Base-by-base conservation (phyloP, 2,888 invertebrate species). In the Agrilus cyanescens region DNA sequence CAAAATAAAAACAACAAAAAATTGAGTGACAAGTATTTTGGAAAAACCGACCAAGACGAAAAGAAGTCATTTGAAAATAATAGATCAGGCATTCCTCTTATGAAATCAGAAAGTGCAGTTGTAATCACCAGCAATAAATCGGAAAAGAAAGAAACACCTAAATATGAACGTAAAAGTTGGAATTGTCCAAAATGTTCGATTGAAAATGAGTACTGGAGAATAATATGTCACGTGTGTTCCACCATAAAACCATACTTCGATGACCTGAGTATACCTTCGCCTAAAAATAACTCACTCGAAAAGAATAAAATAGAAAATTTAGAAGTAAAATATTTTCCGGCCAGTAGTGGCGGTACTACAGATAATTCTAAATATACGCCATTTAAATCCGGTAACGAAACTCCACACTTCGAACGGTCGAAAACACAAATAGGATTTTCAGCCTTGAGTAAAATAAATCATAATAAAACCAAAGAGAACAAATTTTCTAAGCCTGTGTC, bases 191-290 rank as follows among this genome's bases (percentile, higher is more conserved):
- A 68, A 46, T 80, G 80, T 54, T 76, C 76, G 1, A 59, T 73
- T 37, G 70, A 75, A 53, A 80, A 80, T 58, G 70, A 72, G 25
- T 72, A 73, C 42, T 75, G 75, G 67, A 65, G 76, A 47, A 73
- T 77, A 12, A 76, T 77, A 31, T 80, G 80, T 59, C 74, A 74
- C 49, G 73, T 74, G 13, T 80, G 80, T 51, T 71, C 71, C 16
- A 65, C 66, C 32, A 71, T 72, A 49, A 70, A 71, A 52, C 70
- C 72, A 1, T 68, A 68, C 48, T 66, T 66, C 45, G 67, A 67
- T 43, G 63, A 66, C 46, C 57, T 65, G 37, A 53, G 58, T 2
- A 37, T 51, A 20, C 41, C 45, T 31, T 46, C 50, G 0, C 46
- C 53, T 40, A 51, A 51, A 40, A 55, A 57, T 48, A 54, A 33